Base-by-base conservation (phyloP, 2,888 invertebrate genomes). In the Pharmacophagus antenor region DNA sequence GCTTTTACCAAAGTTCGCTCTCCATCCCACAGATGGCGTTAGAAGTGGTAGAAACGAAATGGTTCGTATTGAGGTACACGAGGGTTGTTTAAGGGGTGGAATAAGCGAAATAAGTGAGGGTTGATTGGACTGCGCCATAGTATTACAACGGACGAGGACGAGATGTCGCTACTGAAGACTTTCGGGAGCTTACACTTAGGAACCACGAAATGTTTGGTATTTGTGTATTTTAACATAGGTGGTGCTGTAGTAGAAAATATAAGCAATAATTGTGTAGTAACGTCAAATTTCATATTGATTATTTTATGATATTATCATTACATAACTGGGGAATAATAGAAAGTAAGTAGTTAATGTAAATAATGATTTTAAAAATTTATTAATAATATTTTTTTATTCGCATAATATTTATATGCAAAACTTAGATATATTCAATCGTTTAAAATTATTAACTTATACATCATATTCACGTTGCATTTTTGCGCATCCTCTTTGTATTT, bases 21-120 rank as follows among this genome's bases (percentile, higher is more conserved):
- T 61, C 82, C 82, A 81, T 85, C 74, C 74, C 74, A 77, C 76
- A 88, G 90, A 84, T 84, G 89, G 88, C 90, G 86, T 63, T 78
- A 69, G 62, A 27, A 41, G 64, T 59, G 65, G 56, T 61, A 67
- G n/a, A n/a, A 68, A 71, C 71, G 61, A 58, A 69, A 71, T 70
- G n/a, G n/a, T n/a, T n/a, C n/a, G n/a, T n/a, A n/a, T n/a, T 64
- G 62, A 65, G 59, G 49, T 31, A 46, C 65, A 67, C 10, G 62
- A 59, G 78, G 78, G 72, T 72, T 65, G 70, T 67, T 73, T 60
- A 63, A 72, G 74, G 82, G 79, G 75, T 72, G 75, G 62, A 75
- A 75, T 66, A 66, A 70, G 79, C 80, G 65, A 63, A 27, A 7
- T 50, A 59, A 62, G 53, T 31, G 54, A 70, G 74, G 77, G 79